Conservation (phyloP, 2,113 vertebrate genomes). For the Rhinoptilus africanus region DNA sequence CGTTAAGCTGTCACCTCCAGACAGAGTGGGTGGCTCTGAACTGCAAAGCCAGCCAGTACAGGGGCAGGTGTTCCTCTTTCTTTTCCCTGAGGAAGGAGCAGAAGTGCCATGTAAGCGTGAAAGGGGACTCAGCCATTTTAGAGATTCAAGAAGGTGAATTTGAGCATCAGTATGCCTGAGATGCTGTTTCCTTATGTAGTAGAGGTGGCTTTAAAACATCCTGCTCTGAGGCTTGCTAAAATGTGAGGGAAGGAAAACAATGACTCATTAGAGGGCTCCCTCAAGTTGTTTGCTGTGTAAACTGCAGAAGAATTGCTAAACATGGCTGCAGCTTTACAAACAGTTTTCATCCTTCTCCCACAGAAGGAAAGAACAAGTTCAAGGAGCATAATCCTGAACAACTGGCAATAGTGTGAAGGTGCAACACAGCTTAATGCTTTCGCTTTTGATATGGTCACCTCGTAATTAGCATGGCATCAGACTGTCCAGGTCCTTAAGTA, state of each 20-base stretch:
- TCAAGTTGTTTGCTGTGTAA: not conserved
- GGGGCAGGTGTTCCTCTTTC: not conserved
- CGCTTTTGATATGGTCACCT: not conserved
- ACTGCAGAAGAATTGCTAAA: not conserved
- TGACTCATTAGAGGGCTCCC: not conserved
- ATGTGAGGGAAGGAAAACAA: not conserved
- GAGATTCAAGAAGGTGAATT: not conserved
- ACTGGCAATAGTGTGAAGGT: not conserved
- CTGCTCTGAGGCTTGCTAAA: not conserved
- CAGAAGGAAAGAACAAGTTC: not conserved
- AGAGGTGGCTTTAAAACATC: not conserved
- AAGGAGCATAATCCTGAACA: not conserved
- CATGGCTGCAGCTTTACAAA: accelerated
- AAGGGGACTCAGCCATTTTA: not conserved
- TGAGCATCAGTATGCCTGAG: not conserved
- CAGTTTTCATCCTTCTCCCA: not conserved
- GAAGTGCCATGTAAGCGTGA: not conserved
- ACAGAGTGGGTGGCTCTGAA: not conserved
- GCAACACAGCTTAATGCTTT: not conserved
- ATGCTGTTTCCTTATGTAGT: not conserved
- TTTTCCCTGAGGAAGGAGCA: not conserved
- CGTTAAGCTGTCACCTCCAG: not conserved
- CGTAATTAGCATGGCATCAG: not conserved
- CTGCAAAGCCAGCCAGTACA: not conserved
- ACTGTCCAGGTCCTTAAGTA: not conserved